Percentiles rank a stretch among this genome's conserved stretches.
These are phyloP conservation scores for Phaenicophaeus curvirostris DNA, from an alignment of 2,797 vertebrate species.

Conservation along the genomic window DNA sequence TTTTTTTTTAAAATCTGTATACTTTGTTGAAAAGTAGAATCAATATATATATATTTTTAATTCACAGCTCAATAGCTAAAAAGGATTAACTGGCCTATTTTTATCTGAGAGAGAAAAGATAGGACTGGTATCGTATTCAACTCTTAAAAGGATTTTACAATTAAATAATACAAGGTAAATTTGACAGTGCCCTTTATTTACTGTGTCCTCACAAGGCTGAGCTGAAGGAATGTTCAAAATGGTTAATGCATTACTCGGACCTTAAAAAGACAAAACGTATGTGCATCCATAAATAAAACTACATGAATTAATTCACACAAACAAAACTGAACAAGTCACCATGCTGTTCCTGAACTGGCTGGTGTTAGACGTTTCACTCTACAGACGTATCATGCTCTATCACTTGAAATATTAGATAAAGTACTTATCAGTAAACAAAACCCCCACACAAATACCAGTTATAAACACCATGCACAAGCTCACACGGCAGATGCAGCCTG, in stretches of 20 bases:
- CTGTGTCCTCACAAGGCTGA: conserved; percentile 36
- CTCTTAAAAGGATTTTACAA: neutral
- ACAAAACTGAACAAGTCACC: conserved; percentile 44
- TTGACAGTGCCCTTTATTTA: conserved; percentile 46
- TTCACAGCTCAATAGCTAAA: neutral
- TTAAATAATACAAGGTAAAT: neutral
- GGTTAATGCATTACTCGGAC: neutral
- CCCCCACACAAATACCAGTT: neutral
- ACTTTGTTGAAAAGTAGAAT: neutral
- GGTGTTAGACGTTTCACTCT: conserved; percentile 24
- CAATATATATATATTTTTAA: too few relatives aligned
- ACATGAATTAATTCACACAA: conserved; percentile 28
- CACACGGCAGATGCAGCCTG: conserved; percentile 61
- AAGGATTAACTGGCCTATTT: neutral
- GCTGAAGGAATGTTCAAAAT: neutral
- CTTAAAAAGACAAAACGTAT: neutral
- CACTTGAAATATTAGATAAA: conserved; percentile 7
- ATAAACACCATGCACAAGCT: conserved; percentile 70
- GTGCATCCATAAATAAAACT: neutral
- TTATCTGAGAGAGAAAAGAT: neutral
- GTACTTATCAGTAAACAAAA: neutral
- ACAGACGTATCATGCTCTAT: conserved; percentile 52
- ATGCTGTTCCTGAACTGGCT: conserved; percentile 64
- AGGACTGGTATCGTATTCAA: neutral
- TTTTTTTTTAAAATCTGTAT: too few relatives aligned